phyloP scores from a whole-genome alignment of 2,113 vertebrate genomes.

The Hemibagrus wyckioides region DNA sequence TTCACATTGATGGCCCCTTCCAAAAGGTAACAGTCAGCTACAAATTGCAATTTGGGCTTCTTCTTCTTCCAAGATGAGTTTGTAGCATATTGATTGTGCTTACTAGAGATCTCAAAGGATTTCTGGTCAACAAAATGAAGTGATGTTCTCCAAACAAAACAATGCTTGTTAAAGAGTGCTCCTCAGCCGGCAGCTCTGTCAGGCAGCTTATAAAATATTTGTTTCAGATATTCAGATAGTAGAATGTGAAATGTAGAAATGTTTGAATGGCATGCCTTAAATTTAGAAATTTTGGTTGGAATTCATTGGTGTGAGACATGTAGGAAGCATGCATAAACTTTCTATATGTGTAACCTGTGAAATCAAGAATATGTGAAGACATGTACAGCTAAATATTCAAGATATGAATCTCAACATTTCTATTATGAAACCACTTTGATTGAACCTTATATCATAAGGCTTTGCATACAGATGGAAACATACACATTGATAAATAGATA shows the following conservation, averaged over 20 bases:
- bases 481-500: neutral
- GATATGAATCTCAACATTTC: neutral
- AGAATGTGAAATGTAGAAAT: neutral
- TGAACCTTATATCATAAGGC: neutral
- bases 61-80: constrained; percentile 5
- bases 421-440: neutral
- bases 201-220: neutral
- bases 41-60: constrained; percentile 15
- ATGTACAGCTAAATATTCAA: neutral
- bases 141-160: constrained; percentile 9
- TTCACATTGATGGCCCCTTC: neutral
- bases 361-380: neutral
- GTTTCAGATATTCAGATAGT: neutral
- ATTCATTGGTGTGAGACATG: neutral
- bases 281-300: neutral
- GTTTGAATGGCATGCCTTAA: neutral
- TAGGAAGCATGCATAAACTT: neutral
- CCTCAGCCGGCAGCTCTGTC: constrained; percentile 3
- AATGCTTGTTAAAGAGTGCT: constrained; percentile 18
- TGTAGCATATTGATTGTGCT: constrained; percentile 21
- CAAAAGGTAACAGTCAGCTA: constrained; percentile 26
- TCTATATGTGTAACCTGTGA: neutral
- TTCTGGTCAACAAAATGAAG: constrained; percentile 25
- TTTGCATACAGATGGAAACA: neutral
- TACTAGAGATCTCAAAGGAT: constrained; percentile 30